Evolutionary conservation across 2,113 vertebrate species (phyloP).

Genomic region (Candoia aspera): DNA sequence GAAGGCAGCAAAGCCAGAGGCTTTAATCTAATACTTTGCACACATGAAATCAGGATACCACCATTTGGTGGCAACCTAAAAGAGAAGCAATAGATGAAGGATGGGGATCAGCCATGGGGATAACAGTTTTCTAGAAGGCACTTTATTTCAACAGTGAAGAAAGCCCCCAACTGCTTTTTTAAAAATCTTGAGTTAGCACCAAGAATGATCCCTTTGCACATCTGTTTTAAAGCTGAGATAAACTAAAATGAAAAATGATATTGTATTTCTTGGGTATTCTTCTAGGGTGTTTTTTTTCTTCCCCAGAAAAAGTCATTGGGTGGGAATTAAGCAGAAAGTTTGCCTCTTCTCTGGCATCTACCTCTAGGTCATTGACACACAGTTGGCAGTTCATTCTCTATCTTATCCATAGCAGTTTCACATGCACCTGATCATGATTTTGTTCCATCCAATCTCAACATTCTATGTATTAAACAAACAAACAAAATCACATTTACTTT

Average conservation of each 20-base stretch:
- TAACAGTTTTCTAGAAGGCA: too few relatives aligned
- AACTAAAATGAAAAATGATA: background rate
- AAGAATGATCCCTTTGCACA: background rate
- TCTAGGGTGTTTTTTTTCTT: background rate
- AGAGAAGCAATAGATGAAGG: too few relatives aligned
- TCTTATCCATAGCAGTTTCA: background rate
- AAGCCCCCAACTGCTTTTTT: background rate
- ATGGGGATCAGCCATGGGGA: too few relatives aligned
- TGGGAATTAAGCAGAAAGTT: background rate
- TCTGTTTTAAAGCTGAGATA: background rate
- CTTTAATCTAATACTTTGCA: too few relatives aligned
- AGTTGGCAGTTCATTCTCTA: background rate
- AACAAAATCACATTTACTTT: background rate
- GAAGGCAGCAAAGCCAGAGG: background rate
- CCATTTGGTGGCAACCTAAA: too few relatives aligned
- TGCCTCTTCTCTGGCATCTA: background rate
- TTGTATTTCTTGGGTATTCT: background rate
- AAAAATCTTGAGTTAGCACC: background rate
- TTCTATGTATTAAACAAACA: background rate
- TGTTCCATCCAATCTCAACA: background rate
- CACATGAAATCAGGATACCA: too few relatives aligned
- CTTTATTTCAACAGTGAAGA: too few relatives aligned
- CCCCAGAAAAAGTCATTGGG: background rate
- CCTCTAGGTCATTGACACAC: background rate
- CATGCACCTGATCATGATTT: background rate